phyloP scores from a whole-genome alignment of 2,797 vertebrate species.

The Mareca strepera region DNA sequence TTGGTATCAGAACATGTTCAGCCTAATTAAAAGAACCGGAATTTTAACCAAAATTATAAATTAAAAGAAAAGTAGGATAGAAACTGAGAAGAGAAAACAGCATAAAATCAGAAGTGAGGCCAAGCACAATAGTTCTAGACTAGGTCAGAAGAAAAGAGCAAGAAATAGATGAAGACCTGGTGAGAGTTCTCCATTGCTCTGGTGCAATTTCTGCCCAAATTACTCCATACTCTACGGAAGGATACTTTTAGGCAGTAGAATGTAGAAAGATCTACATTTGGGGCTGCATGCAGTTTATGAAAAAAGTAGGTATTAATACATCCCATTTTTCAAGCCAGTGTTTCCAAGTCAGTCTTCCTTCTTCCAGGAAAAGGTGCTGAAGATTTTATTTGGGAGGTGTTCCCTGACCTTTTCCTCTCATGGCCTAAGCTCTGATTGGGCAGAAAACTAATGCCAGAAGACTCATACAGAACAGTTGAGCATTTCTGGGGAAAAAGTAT shows the following conservation, averaged over 20 bases:
- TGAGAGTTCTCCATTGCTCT: background rate
- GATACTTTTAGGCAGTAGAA: background rate
- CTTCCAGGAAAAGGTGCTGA: background rate
- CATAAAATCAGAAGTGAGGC: background rate
- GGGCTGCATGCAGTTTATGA: background rate
- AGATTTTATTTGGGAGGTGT: background rate
- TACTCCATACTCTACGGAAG: background rate
- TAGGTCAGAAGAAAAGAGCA: background rate
- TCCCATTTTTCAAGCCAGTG: background rate
- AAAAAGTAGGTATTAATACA: background rate
- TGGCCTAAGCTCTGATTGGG: background rate
- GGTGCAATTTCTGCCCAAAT: background rate
- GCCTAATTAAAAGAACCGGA: background rate
- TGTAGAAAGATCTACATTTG: background rate
- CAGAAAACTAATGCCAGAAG: background rate
- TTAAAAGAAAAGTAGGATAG: background rate
- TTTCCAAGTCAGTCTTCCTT: background rate
- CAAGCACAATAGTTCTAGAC: background rate
- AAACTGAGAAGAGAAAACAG: background rate
- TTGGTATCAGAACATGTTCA: background rate
- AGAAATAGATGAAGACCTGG: background rate
- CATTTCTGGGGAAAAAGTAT: background rate
- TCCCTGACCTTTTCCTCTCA: background rate
- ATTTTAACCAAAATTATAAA: background rate
- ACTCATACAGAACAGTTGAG: background rate